Evolutionary conservation across 2,113 vertebrate species (phyloP), one percentile per base, ranked within the genome.

Genomic region (Tenrec ecaudatus): DNA sequence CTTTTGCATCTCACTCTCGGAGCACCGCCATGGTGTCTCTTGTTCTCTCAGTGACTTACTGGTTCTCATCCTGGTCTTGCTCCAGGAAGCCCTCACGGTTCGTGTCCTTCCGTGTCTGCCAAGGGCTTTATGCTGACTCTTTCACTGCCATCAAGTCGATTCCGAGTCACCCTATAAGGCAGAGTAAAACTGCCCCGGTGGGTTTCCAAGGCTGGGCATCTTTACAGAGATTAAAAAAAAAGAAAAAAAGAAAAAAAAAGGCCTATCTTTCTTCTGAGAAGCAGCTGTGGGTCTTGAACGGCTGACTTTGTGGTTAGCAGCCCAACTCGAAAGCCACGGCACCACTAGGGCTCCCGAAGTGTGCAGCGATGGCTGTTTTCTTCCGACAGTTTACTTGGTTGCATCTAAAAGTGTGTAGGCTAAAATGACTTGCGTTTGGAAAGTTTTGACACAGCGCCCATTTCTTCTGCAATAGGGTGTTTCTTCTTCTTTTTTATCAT

Each of bases 51-150:
- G 88, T 79, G 62, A 71, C 53, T 83, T n/a, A 71, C 83, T 94
- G 87, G 57, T 88, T 93, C 89, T 68, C 78, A 68, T 89, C 62
- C 62, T 92, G 31, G 64, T 88, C 96, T 94, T 83, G 79, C 89
- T 94, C 60, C 78, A 90, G 91, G 91, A 93, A 20, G 73, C 85
- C 73, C 83, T 87, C 81, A 57, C 84, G 76, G 47, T 53, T 62
- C 43, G 75, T 80, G 79, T 80, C n/a, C 60, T 89, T 64, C 25
- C 17, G 47, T 82, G 77, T 58, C 80, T 58, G 75, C 76, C 84
- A 82, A 81, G 43, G 66, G 60, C 38, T 82, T 85, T 91, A 73
- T 93, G 80, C 29, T 78, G n/a, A 81, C 88, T 76, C 80, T n/a
- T 14, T 10, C 47, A 53, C 47, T 7, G 47, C 47, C 47, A 53